These are phyloP conservation scores for Toxostoma redivivum DNA, from an alignment of 2,113 vertebrate species.

Conservation along the genomic window DNA sequence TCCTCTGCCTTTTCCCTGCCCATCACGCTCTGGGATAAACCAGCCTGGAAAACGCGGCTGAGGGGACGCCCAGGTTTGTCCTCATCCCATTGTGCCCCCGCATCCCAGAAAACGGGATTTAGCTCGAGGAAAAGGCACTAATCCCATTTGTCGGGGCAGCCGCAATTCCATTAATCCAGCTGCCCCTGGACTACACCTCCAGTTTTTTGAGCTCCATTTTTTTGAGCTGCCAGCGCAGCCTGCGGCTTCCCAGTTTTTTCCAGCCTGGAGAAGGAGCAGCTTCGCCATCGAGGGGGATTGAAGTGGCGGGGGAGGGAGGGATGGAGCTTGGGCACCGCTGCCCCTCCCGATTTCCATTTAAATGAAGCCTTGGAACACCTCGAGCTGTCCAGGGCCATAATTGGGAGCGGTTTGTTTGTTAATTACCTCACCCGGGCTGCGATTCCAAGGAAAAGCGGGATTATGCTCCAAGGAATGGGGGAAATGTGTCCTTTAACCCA, in stretches of 20 bases:
- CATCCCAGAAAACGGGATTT: not conserved
- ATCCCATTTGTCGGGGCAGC: not conserved
- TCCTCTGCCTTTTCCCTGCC: not conserved
- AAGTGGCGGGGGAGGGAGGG: accelerated
- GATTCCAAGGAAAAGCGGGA: not conserved
- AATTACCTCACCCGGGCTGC: not conserved
- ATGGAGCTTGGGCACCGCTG: not conserved
- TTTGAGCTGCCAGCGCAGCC: not conserved
- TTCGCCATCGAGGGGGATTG: accelerated
- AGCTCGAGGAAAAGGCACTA: not conserved
- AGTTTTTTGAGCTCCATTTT: too few relatives aligned
- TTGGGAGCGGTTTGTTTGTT: not conserved
- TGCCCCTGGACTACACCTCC: not conserved
- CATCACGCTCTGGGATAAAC: not conserved
- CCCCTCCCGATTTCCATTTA: not conserved
- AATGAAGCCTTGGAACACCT: not conserved
- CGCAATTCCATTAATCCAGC: not conserved
- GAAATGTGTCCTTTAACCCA: not conserved
- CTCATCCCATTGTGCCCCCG: accelerated
- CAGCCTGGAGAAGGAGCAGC: not conserved
- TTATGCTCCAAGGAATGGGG: not conserved
- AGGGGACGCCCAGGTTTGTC: not conserved
- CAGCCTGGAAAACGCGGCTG: accelerated
- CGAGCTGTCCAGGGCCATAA: not conserved
- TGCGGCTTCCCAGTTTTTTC: not conserved